Conservation (phyloP, 37 sponge, comb jelly and placozoan genomes). For the Amphimedon queenslandica region DNA sequence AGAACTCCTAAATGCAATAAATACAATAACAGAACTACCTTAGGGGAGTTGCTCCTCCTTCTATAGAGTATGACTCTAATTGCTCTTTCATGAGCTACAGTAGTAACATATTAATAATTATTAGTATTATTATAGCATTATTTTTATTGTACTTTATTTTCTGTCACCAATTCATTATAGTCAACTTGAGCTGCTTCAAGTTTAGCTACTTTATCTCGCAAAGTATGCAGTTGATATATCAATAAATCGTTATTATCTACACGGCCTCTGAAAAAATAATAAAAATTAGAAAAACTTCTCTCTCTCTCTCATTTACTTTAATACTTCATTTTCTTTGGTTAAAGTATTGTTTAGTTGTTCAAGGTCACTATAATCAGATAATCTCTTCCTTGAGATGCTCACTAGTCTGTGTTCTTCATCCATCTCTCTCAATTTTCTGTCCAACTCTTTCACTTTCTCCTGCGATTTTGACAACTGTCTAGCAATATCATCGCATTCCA, state of each 20-base stretch:
- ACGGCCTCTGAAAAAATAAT: neutral
- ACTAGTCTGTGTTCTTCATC: neutral
- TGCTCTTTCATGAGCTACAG: neutral
- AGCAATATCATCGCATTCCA: neutral
- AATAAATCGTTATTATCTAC: constrained; percentile 18
- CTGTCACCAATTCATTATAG: neutral
- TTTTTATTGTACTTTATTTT: neutral
- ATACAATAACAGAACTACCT: no score
- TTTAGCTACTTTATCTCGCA: constrained; percentile 23
- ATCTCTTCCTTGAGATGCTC: neutral
- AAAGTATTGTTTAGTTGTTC: neutral
- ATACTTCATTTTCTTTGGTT: neutral
- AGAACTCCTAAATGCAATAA: no score
- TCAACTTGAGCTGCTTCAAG: neutral
- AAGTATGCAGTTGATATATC: constrained; percentile 10
- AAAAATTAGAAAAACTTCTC: neutral
- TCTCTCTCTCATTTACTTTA: neutral
- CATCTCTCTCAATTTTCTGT: neutral
- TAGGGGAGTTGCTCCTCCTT: no score
- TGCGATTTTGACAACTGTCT: no score
- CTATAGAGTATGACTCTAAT: no score
- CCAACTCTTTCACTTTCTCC: neutral
- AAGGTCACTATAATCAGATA: neutral
- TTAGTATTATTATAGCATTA: neutral
- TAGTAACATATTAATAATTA: neutral